phyloP scores from a whole-genome alignment of 2,888 invertebrate genomes.

The Sinelater perroti region DNA sequence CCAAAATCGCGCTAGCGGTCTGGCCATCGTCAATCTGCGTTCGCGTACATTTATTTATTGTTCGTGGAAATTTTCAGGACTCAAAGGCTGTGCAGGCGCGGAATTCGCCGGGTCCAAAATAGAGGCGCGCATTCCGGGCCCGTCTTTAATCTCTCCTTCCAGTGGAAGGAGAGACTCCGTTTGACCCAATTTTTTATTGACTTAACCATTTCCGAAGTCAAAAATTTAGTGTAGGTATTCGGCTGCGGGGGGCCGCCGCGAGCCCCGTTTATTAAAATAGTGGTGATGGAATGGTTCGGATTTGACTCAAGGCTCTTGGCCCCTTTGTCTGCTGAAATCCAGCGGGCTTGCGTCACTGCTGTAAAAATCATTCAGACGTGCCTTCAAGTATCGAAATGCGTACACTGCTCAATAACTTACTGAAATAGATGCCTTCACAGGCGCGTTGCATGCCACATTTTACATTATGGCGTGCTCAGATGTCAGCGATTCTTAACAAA shows the following conservation, averaged over 20 bases:
- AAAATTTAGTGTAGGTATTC: too few species aligned
- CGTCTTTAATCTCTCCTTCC: background rate
- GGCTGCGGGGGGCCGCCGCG: too few species aligned
- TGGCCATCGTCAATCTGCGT: constrained; percentile 24
- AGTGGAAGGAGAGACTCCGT: too few species aligned
- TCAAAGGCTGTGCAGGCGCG: constrained; percentile 6
- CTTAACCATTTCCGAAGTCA: too few species aligned
- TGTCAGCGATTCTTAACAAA: background rate
- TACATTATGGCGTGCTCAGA: constrained; percentile 4
- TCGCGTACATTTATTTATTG: constrained; percentile 1
- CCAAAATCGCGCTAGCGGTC: constrained; percentile 19
- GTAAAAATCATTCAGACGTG: constrained; percentile 4
- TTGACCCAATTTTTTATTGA: too few species aligned
- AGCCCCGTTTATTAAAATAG: constrained; percentile 8
- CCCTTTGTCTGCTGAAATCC: background rate
- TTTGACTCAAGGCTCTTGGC: constrained; percentile 3
- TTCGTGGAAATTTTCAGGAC: background rate
- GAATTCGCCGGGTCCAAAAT: background rate
- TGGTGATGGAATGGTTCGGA: constrained; percentile 1
- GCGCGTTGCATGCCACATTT: constrained; percentile 12
- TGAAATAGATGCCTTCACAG: constrained; percentile 14
- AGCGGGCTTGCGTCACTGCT: constrained; percentile 7
- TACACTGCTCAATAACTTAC: constrained; percentile 9
- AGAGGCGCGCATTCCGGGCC: constrained; percentile 3
- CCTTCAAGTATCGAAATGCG: background rate